Evolutionary conservation across 2,113 vertebrate species (phyloP), one percentile per base, ranked within the genome.

Genomic region (Leptobrachium ailaonicum): DNA sequence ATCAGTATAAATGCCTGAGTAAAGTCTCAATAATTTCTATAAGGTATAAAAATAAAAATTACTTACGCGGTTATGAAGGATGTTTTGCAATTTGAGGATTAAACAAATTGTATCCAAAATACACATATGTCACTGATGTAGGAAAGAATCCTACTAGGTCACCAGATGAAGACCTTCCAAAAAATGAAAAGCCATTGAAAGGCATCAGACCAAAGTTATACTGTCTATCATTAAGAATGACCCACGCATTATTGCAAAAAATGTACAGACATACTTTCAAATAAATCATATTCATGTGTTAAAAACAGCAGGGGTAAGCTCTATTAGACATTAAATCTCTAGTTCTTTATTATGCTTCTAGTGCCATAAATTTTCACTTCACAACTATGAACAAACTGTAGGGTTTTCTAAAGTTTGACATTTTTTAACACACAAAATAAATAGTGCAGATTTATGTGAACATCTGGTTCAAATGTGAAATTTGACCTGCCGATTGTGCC

Each of bases 41-140:
- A 32, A 7, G 42, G 42, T 47, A 53, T 3, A 44, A n/a, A 45
- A 42, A 47, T 50, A 69, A 14, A 32, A 56, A 2, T 41, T 14
- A 56, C 53, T 56, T 10, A 73, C 40, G 6, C 40, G 4, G 58
- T 56, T 20, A 53, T 73, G 50, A 58, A 2, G 41, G 69, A 73
- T 73, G 50, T 10, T 41, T 40, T 73, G 71, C 40, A 56, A 12
- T 56, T 73, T 73, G 47, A 12, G 11, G 9, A 58, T 73, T 56
- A 9, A 54, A 56, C 41, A 54, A 58, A 73, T 6, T 56, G 10
- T 11, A 56, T 58, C 14, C 56, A 41, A 67, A 41, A 54, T 58
- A 74, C 50, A 74, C 53, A 20, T 42, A 32, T 13, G 62, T 64
- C 62, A 64, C 40, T n/a, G 40, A 64, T 40, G 4, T 20, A 64